These are phyloP conservation scores for Xestia rhomboidea DNA, from an alignment of 2,888 invertebrate genomes.

Conservation along the genomic window DNA sequence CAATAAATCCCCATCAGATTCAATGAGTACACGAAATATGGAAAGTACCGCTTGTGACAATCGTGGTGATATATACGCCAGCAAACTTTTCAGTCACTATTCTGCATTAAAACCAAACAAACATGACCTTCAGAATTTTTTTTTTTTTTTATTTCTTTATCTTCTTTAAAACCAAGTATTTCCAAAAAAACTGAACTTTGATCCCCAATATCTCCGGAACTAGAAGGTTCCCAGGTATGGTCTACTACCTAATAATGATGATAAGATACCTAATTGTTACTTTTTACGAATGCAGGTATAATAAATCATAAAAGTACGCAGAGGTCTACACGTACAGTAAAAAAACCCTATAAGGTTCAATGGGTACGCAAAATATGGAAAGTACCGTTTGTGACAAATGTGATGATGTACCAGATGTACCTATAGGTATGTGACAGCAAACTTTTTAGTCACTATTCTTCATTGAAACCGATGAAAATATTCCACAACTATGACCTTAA, in stretches of 20 bases:
- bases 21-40: conserved; percentile 10
- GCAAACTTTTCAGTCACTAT: conserved; percentile 5
- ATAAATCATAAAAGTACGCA: no score
- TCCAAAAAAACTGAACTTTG: no score
- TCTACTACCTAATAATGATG: no score
- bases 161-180: no score
- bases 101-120: not conserved
- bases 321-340: not conserved
- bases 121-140: not conserved
- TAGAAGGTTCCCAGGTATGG: no score
- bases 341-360: conserved; percentile 18
- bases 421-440: no score
- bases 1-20: conserved; percentile 30
- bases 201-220: no score
- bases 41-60: conserved; percentile 16
- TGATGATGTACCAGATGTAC: conserved; percentile 4
- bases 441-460: not conserved
- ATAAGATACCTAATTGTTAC: no score
- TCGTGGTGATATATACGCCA: not conserved
- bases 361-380: conserved; percentile 12
- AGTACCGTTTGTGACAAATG: conserved; percentile 14
- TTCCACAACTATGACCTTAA: no score
- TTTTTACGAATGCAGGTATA: no score
- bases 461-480: not conserved
- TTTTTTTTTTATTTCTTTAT: not conserved